phyloP scores from a whole-genome alignment of 2,888 invertebrate genomes.

The Opisthograptis luteolata region DNA sequence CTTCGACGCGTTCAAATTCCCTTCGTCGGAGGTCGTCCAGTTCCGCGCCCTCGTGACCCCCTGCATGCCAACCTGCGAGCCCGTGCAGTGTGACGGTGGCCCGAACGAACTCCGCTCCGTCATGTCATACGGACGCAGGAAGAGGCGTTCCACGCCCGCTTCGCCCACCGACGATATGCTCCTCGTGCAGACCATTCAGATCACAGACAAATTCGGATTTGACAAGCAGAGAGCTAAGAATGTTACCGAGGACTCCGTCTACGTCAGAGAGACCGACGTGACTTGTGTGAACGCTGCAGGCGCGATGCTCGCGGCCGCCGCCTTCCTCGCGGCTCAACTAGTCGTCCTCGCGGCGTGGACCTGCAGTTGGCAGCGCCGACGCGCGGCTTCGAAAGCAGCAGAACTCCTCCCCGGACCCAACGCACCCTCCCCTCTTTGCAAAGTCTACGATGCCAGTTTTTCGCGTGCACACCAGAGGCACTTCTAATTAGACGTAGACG shows the following conservation, averaged over 20 bases:
- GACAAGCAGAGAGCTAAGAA: constrained; percentile 87
- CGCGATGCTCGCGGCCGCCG: constrained; percentile 92
- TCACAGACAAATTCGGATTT: constrained; percentile 96
- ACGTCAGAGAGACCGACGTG: constrained; percentile 85
- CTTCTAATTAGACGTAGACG: constrained; percentile 69
- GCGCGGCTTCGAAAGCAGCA: constrained; percentile 86
- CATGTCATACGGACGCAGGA: constrained; percentile 92
- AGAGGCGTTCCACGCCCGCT: constrained; percentile 87
- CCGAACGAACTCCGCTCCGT: constrained; percentile 93
- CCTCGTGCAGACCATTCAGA: constrained; percentile 95
- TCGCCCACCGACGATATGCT: constrained; percentile 90
- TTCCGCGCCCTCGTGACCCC: constrained; percentile 98
- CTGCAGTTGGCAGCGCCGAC: constrained; percentile 93
- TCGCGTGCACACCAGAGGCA: constrained; percentile 88
- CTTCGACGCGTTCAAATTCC: constrained; percentile 98
- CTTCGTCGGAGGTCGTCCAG: constrained; percentile 96
- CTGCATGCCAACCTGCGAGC: constrained; percentile 96
- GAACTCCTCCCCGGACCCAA: constrained; percentile 87
- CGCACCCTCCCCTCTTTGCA: constrained; percentile 87
- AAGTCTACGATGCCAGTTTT: constrained; percentile 94
- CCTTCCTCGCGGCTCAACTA: constrained; percentile 94
- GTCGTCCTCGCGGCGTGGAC: constrained; percentile 95
- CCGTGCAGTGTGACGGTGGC: constrained; percentile 94
- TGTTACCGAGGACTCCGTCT: constrained; percentile 88
- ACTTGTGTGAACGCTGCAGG: constrained; percentile 91